Evolutionary conservation across 2,888 invertebrate species (phyloP), one percentile per base, ranked within the genome.

Genomic region (Nymphalis polychloros): DNA sequence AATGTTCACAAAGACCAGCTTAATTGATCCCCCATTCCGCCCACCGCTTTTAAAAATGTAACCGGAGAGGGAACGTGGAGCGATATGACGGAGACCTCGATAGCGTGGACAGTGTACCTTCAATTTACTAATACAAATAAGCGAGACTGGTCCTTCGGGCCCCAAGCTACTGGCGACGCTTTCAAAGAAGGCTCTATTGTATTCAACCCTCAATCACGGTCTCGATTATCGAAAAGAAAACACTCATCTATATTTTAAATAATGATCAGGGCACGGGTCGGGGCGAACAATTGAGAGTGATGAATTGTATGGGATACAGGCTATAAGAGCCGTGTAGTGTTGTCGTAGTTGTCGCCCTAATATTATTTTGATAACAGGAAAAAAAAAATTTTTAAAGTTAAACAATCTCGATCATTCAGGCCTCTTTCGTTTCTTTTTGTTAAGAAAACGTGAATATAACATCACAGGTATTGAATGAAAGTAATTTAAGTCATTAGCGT

Each of bases 191-290:
- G 81, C 77, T 78, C 86, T 76, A 90, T 92, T 92, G 92, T 92
- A 81, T 80, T 76, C 83, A 76, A 85, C 92, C 92, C 91, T 88
- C 90, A 86, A 90, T 90, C 87, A 85, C 78, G 83, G 86, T 85
- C 90, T 89, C 90, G 92, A 92, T 92, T 92, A 92, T 92, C 89
- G 92, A 81, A 90, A 92, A 91, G 92, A 92, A 92, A 92, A 92
- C 92, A 91, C 90, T 88, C 91, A 91, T 92, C 90, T 90, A 92
- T 92, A 90, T 92, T 92, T 92, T 91, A 92, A 92, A 92, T 90
- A 92, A 92, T 90, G 92, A 92, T 92, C 91, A 87, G 80, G 85
- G 84, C 76, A 80, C 79, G 77, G 81, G 80, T 78, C 75, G 76
- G 79, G 78, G 84, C 84, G 84, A 84, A 89, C 88, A 88, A 86